Evolutionary conservation across 2,888 invertebrate species (phyloP).

Genomic region (Deilephila porcellus): DNA sequence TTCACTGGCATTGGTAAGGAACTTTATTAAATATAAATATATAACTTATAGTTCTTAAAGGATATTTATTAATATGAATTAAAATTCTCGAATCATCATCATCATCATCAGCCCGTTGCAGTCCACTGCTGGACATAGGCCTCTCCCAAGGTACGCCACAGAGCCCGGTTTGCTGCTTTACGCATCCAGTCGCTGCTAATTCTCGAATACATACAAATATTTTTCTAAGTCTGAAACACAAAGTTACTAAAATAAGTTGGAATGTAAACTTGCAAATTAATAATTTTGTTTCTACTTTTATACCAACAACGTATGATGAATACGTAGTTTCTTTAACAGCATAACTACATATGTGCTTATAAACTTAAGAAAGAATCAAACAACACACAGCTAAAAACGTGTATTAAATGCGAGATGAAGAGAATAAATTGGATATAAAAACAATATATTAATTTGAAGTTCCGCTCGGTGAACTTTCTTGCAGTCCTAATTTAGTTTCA

Average conservation of each 20-base stretch:
- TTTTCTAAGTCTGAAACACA: too few species aligned
- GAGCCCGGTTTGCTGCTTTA: too few species aligned
- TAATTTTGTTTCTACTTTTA: too few species aligned
- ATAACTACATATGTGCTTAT: not conserved
- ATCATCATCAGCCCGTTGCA: too few species aligned
- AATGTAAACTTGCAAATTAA: too few species aligned
- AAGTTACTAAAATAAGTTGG: not conserved
- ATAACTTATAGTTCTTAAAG: not conserved
- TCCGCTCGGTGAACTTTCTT: slow-evolving; percentile 19
- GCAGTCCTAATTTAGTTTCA: slow-evolving; percentile 27
- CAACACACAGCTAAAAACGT: not conserved
- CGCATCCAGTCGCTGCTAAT: too few species aligned
- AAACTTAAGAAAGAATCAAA: not conserved
- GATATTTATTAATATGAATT: not conserved
- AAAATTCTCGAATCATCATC: too few species aligned
- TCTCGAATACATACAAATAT: too few species aligned
- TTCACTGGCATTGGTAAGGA: slow-evolving; percentile 68
- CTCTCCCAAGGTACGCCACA: too few species aligned
- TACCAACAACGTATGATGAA: not conserved
- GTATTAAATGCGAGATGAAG: not conserved
- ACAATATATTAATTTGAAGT: slow-evolving; percentile 27
- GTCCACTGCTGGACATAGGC: too few species aligned
- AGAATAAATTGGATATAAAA: slow-evolving; percentile 28
- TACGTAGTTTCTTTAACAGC: not conserved
- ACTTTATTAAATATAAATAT: not conserved